Percentiles rank a stretch among this genome's conserved stretches.
Conservation (phyloP, 2,797 vertebrate genomes). For the Lacerta viridis region DNA sequence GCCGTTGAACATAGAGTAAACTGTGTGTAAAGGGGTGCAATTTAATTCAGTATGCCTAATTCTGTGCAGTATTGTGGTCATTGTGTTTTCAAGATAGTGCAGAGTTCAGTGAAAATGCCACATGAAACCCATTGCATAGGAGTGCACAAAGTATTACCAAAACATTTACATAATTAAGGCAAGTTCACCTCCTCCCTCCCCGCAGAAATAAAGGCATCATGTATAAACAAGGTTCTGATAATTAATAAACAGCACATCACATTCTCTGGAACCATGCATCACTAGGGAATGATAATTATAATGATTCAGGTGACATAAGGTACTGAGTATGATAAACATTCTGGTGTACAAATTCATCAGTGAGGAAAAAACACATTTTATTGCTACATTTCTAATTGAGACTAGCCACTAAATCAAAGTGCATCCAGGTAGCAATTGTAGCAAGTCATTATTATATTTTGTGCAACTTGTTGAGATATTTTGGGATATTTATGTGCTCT, state of each 20-base stretch:
- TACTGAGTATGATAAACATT: constrained; percentile 73
- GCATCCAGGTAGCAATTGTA: constrained; percentile 48
- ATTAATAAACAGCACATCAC: constrained; percentile 65
- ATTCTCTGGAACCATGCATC: constrained; percentile 65
- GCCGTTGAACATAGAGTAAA: background rate
- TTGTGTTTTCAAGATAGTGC: background rate
- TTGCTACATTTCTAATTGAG: constrained; percentile 59
- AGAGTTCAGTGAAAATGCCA: background rate
- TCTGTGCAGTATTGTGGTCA: background rate
- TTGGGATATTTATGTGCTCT: constrained; percentile 11
- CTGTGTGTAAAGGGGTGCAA: background rate
- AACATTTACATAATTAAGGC: constrained; percentile 42
- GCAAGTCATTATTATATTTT: constrained; percentile 60
- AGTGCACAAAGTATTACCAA: constrained; percentile 25
- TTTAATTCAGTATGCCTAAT: background rate
- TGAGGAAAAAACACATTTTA: constrained; percentile 63
- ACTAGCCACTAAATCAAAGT: constrained; percentile 70
- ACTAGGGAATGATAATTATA: constrained; percentile 71
- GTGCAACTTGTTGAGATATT: constrained; percentile 5
- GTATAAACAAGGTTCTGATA: constrained; percentile 48
- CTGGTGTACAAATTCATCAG: constrained; percentile 72
- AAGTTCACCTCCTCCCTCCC: constrained; percentile 61
- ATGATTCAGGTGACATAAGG: constrained; percentile 71
- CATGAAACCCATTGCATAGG: background rate
- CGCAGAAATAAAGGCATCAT: constrained; percentile 65